Conservation (phyloP, 2,888 invertebrate genomes). For the Chydorus sphaericus region DNA sequence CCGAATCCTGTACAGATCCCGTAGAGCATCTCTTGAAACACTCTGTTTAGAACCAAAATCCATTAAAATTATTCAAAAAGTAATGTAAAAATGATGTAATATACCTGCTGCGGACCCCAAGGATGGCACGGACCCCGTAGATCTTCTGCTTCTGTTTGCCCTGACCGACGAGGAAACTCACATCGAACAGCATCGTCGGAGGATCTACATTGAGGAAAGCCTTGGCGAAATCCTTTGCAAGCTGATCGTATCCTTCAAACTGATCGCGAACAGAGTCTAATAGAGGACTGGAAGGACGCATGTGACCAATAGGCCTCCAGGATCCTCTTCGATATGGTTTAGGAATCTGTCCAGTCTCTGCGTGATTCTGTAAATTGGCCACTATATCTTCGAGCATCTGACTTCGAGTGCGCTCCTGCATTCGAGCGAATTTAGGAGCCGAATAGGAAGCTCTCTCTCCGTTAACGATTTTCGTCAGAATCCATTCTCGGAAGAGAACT, state of each 20-base stretch:
- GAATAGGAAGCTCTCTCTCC: constrained; percentile 87
- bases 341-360: constrained; percentile 88
- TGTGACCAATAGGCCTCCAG: constrained; percentile 87
- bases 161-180: constrained; percentile 78
- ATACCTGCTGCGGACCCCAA: constrained; percentile 77
- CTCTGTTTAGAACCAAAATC: constrained; percentile 34
- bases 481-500: constrained; percentile 88
- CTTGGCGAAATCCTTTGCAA: constrained; percentile 80
- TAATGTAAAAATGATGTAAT: background rate
- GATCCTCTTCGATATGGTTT: constrained; percentile 77
- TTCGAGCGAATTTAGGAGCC: constrained; percentile 84
- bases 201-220: constrained; percentile 75
- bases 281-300: constrained; percentile 83
- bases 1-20: constrained; percentile 88
- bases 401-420: constrained; percentile 83
- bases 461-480: constrained; percentile 82
- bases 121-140: constrained; percentile 77
- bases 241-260: constrained; percentile 85
- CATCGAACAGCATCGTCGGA: constrained; percentile 64
- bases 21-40: constrained; percentile 88
- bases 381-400: constrained; percentile 92
- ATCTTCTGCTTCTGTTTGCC: constrained; percentile 81
- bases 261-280: constrained; percentile 83
- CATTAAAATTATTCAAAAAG: background rate
- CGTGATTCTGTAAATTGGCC: constrained; percentile 82